Base-by-base conservation (phyloP, 2,797 vertebrate species). In the Spizella passerina region DNA sequence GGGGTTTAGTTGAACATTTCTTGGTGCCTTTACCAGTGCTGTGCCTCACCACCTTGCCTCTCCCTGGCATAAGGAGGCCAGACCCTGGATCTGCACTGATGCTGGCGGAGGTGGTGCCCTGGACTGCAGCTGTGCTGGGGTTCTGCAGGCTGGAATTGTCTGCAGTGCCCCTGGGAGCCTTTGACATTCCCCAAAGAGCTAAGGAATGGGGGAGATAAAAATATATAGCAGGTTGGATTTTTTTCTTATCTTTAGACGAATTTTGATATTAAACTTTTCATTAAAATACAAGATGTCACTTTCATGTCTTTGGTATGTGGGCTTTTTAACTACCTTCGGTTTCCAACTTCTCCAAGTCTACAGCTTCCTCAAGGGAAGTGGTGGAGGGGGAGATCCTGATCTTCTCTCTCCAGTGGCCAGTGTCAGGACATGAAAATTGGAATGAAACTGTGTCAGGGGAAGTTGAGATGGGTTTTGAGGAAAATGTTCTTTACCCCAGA, bases 241-340 rank as follows among this genome's bases (percentile, higher is more conserved):
- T 78, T 78, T 81, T 69, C 14, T 82, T 92, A 20, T 64, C 20
- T 73, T 80, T 65, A 55, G 80, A 72, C 69, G 5, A 83, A 69
- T 91, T 88, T 83, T 93, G 29, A 50, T 22, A 61, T 92, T 90
- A 90, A 93, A 90, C 47, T 86, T 91, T 72, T 52, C 63, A 76
- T 94, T 93, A 57, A 90, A 95, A 91, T 78, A 94, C 27, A 41
- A 88, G 38, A 2, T 34, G 44, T 32, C 39, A 34, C 8, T 84
- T 82, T n/a, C 2, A 5, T 41, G 52, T 63, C 32, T 94, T 68
- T 65, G 16, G 2, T 63, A 11, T 14, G 12, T 0, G 0, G 5
- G 18, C 23, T 75, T 80, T 41, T 34, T 59, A 65, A 43, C 34
- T 68, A 60, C 29, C 49, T 86, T 91, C 76, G 59, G 39, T 61